Percentiles rank a stretch among this genome's conserved stretches.
Conservation (phyloP, 1,140 invertebrate species). For the Watersipora subatra region DNA sequence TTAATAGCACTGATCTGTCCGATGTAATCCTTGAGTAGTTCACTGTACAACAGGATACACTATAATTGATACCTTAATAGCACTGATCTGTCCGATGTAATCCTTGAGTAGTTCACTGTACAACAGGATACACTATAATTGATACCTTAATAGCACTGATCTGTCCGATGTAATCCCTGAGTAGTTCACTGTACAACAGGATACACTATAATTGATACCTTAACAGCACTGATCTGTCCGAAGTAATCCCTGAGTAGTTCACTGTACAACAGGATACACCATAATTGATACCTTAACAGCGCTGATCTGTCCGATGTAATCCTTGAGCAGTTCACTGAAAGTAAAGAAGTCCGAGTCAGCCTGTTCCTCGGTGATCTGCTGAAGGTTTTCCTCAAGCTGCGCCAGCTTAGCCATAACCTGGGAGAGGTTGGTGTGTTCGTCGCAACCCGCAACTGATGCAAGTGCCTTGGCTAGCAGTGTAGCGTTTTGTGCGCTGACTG, state of each 20-base stretch:
- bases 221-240: conserved; percentile 76
- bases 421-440: conserved; percentile 84
- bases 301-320: conserved; percentile 82
- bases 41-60: too few relatives aligned
- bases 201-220: conserved; percentile 51
- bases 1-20: too few relatives aligned
- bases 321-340: conserved; percentile 81
- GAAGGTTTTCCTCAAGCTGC: conserved; percentile 79
- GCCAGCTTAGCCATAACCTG: conserved; percentile 80
- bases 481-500: conserved; percentile 44
- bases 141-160: too few relatives aligned
- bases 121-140: too few relatives aligned
- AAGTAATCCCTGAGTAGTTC: conserved; percentile 93
- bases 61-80: conserved; percentile 87
- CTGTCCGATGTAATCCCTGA: too few relatives aligned
- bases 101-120: conserved; percentile 93
- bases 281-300: conserved; percentile 63
- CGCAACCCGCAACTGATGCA: conserved; percentile 81
- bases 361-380: conserved; percentile 74
- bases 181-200: too few relatives aligned
- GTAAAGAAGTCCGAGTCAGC: conserved; percentile 87
- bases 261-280: conserved; percentile 67
- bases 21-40: too few relatives aligned
- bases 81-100: conserved; percentile 78
- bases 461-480: conserved; percentile 71